These are phyloP conservation scores for Congeria kusceri DNA, from an alignment of 2,888 invertebrate genomes.

Conservation along the genomic window DNA sequence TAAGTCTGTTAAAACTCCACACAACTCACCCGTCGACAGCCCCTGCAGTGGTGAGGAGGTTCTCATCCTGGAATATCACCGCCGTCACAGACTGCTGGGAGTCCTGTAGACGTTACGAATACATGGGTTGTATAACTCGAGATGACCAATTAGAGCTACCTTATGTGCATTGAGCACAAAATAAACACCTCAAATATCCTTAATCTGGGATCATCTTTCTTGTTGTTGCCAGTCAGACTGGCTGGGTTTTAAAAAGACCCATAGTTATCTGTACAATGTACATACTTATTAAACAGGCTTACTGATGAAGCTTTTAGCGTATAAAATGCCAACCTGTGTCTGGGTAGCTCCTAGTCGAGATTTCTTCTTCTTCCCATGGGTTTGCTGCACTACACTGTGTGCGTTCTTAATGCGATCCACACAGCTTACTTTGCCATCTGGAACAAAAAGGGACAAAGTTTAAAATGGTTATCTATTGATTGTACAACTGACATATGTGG, in stretches of 20 bases:
- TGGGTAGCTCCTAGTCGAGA: constrained; percentile 35
- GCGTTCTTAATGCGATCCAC: constrained; percentile 91
- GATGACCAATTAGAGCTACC: neutral
- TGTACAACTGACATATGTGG: no score
- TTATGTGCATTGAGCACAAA: neutral
- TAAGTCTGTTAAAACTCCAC: no score
- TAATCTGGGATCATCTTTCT: no score
- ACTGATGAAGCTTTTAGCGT: no score
- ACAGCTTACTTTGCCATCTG: constrained; percentile 85
- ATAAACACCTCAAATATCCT: neutral
- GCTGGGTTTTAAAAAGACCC: no score
- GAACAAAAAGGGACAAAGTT: neutral
- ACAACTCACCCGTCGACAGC: constrained; percentile 91
- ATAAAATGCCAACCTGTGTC: constrained; percentile 39
- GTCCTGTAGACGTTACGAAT: constrained; percentile 63
- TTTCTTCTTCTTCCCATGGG: constrained; percentile 39
- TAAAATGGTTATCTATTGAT: no score
- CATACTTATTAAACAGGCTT: no score
- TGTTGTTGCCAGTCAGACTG: no score
- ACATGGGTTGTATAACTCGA: no score
- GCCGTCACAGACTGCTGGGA: constrained; percentile 89
- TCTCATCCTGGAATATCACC: constrained; percentile 92
- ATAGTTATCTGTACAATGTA: no score
- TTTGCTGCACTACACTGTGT: constrained; percentile 86
- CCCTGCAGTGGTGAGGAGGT: constrained; percentile 93